These are phyloP conservation scores for Brachionus plicatilis DNA, from an alignment of 1,140 invertebrate species.

Conservation along the genomic window DNA sequence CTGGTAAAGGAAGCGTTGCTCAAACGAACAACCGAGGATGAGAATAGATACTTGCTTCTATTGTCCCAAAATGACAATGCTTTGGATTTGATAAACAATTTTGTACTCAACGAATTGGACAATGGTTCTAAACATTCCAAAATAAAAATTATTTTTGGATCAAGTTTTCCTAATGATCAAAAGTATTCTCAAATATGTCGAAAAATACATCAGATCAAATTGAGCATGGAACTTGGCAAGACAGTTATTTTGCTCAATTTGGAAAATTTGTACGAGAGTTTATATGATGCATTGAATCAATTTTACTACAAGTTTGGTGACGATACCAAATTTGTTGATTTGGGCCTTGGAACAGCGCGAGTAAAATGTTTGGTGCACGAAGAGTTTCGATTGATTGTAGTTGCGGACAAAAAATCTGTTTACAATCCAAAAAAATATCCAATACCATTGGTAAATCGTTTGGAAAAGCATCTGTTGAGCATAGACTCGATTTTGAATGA, in stretches of 20 bases:
- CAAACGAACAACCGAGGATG: constrained; percentile 39
- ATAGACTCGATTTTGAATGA: constrained; percentile 46
- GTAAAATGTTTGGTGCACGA: constrained; percentile 51
- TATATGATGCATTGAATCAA: constrained; percentile 54
- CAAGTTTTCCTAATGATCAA: constrained; percentile 32
- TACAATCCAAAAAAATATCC: constrained; percentile 47
- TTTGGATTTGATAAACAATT: constrained; percentile 35
- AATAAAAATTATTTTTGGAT: constrained; percentile 23
- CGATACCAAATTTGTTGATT: constrained; percentile 50
- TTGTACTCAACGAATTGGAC: not conserved
- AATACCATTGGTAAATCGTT: constrained; percentile 51
- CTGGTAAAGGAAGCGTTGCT: not conserved
- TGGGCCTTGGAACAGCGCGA: constrained; percentile 51
- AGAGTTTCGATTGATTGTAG: constrained; percentile 50
- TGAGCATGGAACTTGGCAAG: constrained; percentile 53
- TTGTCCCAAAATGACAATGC: constrained; percentile 29
- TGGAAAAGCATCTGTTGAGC: constrained; percentile 51
- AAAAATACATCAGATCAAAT: constrained; percentile 53
- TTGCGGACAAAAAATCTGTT: constrained; percentile 50
- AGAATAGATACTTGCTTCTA: constrained; percentile 41
- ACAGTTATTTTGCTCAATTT: constrained; percentile 51
- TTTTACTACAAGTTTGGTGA: constrained; percentile 51
- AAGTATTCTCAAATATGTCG: constrained; percentile 48
- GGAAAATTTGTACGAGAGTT: constrained; percentile 52
- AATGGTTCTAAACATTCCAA: constrained; percentile 19